phyloP scores from a whole-genome alignment of 1,140 invertebrate genomes.

The Macrobrachium rosenbergii region DNA sequence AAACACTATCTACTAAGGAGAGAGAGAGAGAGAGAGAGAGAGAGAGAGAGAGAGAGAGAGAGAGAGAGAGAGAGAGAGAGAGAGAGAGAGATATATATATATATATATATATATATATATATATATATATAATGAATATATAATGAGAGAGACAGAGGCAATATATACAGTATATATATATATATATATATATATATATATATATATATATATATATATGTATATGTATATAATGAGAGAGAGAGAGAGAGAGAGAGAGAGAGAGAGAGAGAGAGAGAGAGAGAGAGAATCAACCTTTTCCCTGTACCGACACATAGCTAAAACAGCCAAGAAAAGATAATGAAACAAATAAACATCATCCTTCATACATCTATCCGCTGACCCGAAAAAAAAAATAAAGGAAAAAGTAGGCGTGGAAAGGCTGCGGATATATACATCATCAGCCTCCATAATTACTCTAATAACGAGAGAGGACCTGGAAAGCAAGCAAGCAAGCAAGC shows the following conservation, averaged over 20 bases:
- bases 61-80: too few relatives aligned
- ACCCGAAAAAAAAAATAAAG: background rate
- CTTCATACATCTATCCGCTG: too few relatives aligned
- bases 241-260: background rate
- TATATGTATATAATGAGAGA: background rate
- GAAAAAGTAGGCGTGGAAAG: constrained; percentile 2
- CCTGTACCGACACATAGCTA: background rate
- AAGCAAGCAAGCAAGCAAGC: constrained; percentile 6
- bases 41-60: too few relatives aligned
- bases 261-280: background rate
- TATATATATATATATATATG: constrained; percentile 1
- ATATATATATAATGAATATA: too few relatives aligned
- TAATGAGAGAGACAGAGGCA: too few relatives aligned
- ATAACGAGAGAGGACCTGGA: background rate
- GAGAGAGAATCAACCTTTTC: background rate
- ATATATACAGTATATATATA: too few relatives aligned
- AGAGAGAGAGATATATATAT: background rate
- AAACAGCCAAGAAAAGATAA: background rate
- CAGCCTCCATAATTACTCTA: too few relatives aligned
- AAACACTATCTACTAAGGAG: too few relatives aligned
- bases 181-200: too few relatives aligned
- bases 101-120: background rate
- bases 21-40: too few relatives aligned
- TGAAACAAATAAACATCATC: too few relatives aligned
- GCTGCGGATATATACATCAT: too few relatives aligned